phyloP scores from a whole-genome alignment of 1,140 invertebrate genomes.

The Manduca sexta region DNA sequence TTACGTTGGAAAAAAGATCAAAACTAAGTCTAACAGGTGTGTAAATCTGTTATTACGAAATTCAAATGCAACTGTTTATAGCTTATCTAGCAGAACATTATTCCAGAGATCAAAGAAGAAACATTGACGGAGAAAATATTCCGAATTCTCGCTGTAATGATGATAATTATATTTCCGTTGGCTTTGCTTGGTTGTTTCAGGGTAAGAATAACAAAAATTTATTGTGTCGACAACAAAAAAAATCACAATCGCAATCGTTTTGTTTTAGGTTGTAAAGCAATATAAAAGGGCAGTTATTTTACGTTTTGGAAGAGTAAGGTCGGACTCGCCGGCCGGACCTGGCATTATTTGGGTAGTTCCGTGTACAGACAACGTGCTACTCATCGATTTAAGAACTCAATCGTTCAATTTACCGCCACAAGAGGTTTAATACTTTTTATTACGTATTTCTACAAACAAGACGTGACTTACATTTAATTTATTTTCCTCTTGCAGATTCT shows the following conservation, averaged over 20 bases:
- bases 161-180: constrained; percentile 31
- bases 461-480: too few relatives aligned
- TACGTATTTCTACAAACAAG: not conserved
- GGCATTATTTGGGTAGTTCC: constrained; percentile 87
- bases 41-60: not conserved
- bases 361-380: constrained; percentile 84
- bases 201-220: constrained; percentile 19
- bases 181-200: constrained; percentile 29
- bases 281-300: constrained; percentile 87
- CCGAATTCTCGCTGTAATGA: constrained; percentile 22
- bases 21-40: not conserved
- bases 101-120: constrained; percentile 29
- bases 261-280: constrained; percentile 82
- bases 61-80: constrained; percentile 1
- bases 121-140: constrained; percentile 34
- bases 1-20: not conserved
- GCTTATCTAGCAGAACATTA: constrained; percentile 2
- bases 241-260: not conserved
- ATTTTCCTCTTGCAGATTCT: constrained; percentile 74
- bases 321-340: constrained; percentile 82
- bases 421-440: constrained; percentile 73
- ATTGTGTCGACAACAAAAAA: not conserved
- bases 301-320: constrained; percentile 79
- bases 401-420: constrained; percentile 89
- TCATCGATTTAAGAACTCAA: constrained; percentile 83